Percentiles rank a stretch among this genome's conserved stretches.
Evolutionary conservation across 23 tunicate species (phyloP).

Genomic region (Halocynthia roretzi): DNA sequence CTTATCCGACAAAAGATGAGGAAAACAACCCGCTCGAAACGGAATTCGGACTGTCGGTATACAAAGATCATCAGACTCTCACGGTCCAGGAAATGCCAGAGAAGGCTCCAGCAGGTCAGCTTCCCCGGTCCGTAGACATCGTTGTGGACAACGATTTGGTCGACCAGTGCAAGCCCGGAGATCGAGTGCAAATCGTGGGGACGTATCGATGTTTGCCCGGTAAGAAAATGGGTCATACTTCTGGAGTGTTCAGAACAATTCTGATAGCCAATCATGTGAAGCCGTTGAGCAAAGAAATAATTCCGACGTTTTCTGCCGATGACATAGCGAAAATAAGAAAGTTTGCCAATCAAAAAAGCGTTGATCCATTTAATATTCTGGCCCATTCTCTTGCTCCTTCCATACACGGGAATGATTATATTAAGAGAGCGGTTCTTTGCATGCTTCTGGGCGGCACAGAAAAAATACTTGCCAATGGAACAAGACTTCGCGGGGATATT

Average conservation of each 20-base stretch:
- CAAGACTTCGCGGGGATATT: conserved; percentile 96
- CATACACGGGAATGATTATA: conserved; percentile 92
- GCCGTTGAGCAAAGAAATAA: conserved; percentile 75
- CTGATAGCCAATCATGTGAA: conserved; percentile 90
- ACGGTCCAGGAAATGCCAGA: conserved; percentile 99
- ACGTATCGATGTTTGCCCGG: conserved; percentile 96
- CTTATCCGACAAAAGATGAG: conserved; percentile 96
- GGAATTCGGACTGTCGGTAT: conserved; percentile 91
- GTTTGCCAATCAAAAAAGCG: conserved; percentile 45
- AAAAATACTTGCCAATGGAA: conserved; percentile 85
- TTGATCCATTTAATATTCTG: conserved; percentile 69
- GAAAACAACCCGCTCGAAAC: conserved; percentile 90
- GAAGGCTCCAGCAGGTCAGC: conserved; percentile 97
- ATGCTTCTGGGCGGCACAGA: conserved; percentile 94
- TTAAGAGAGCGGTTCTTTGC: conserved; percentile 90
- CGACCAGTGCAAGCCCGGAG: conserved; percentile 95
- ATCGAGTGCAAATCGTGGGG: conserved; percentile 85
- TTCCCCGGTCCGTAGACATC: conserved; percentile 94
- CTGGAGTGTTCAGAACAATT: conserved; percentile 84
- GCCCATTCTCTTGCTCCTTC: conserved; percentile 95
- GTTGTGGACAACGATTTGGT: conserved; percentile 89
- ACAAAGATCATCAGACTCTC: conserved; percentile 93
- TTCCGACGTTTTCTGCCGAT: conserved; percentile 55
- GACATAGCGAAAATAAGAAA: conserved; percentile 80
- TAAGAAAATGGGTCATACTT: conserved; percentile 80